Conservation (phyloP, 2,113 vertebrate species). For the Delphinus delphis region DNA sequence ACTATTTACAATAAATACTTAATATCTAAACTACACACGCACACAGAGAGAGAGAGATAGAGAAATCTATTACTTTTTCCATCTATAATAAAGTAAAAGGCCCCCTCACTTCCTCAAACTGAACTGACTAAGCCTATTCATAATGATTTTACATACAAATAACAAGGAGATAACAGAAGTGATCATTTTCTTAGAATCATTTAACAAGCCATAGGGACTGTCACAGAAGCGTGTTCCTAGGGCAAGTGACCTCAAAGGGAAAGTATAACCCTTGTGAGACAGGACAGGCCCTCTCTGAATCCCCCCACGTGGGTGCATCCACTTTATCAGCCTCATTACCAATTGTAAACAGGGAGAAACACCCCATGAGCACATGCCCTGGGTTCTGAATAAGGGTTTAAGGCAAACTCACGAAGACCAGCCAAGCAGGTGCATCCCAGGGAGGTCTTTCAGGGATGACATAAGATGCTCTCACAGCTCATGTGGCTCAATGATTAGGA, state of each 20-base stretch:
- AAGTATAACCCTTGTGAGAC: not conserved
- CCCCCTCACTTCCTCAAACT: not conserved
- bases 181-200: not conserved
- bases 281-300: not conserved
- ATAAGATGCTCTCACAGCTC: not conserved
- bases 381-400: slow-evolving; percentile 66
- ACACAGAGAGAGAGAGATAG: not conserved
- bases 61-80: not conserved
- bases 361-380: not conserved
- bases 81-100: not conserved
- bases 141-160: not conserved
- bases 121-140: not conserved
- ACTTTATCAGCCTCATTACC: slow-evolving; percentile 36
- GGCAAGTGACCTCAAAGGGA: slow-evolving; percentile 1
- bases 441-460: not conserved
- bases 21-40: not conserved
- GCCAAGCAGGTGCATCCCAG: slow-evolving; percentile 40
- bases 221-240: not conserved
- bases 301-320: not conserved
- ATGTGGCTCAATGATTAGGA: not conserved
- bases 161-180: slow-evolving; percentile 31
- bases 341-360: not conserved
- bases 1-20: not conserved
- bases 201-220: slow-evolving; percentile 21
- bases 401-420: slow-evolving; percentile 32